These are phyloP conservation scores for Salminus brasiliensis DNA, from an alignment of 2,113 vertebrate genomes.

Conservation along the genomic window DNA sequence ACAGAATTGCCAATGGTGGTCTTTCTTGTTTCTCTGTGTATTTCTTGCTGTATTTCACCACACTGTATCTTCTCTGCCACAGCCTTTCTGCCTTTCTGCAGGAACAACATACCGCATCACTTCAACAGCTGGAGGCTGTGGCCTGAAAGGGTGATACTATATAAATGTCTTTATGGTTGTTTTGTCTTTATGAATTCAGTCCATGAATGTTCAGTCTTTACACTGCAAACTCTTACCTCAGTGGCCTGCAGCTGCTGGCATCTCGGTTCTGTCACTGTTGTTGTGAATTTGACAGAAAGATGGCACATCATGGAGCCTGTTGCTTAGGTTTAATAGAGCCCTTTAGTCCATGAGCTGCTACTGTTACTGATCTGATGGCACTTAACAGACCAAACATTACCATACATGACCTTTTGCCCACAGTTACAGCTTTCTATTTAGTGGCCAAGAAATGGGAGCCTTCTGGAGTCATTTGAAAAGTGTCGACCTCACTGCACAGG, in stretches of 20 bases:
- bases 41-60: no score
- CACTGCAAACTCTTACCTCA: neutral
- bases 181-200: neutral
- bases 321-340: neutral
- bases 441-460: neutral
- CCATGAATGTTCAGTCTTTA: neutral
- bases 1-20: no score
- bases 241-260: neutral
- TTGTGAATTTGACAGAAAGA: neutral
- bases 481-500: neutral
- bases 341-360: neutral
- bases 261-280: no score
- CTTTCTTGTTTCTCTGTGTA: no score
- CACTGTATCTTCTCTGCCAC: no score
- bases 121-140: no score
- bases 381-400: neutral
- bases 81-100: no score
- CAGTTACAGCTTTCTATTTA: neutral
- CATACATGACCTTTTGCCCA: slow-evolving; percentile 4
- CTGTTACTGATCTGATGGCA: neutral
- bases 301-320: neutral
- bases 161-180: no score
- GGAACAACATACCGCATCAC: no score
- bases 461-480: slow-evolving; percentile 6
- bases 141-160: no score